These are phyloP conservation scores for Euphydryas editha DNA, from an alignment of 2,888 invertebrate genomes.

Conservation along the genomic window DNA sequence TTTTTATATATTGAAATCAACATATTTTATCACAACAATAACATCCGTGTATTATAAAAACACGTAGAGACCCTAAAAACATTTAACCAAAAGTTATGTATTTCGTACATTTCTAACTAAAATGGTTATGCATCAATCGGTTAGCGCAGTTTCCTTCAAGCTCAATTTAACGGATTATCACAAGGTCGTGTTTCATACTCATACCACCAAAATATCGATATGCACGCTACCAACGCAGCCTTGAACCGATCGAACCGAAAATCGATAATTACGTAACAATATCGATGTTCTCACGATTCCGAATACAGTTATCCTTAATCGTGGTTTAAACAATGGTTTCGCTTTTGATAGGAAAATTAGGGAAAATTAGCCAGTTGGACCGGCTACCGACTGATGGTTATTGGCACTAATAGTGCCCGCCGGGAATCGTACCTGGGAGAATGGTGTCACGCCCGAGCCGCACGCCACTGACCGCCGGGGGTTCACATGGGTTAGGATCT, in stretches of 20 bases:
- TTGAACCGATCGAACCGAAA: conserved; percentile 56
- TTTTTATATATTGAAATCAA: no score
- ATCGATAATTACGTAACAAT: conserved; percentile 70
- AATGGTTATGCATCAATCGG: conserved; percentile 33
- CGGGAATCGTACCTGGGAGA: conserved; percentile 68
- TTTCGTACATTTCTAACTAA: conserved; percentile 41
- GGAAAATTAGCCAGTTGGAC: conserved; percentile 76
- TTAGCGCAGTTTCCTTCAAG: conserved; percentile 60
- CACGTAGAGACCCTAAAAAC: neutral
- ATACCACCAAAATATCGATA: conserved; percentile 49
- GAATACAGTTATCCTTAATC: conserved; percentile 71
- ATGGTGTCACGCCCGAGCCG: conserved; percentile 72
- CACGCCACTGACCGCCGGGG: conserved; percentile 55
- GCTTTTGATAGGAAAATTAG: conserved; percentile 83
- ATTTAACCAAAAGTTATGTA: neutral
- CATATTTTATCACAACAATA: no score
- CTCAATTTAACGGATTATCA: conserved; percentile 67
- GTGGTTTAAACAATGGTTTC: conserved; percentile 67
- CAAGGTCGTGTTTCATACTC: conserved; percentile 64
- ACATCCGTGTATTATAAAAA: neutral
- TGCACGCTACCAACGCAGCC: conserved; percentile 59
- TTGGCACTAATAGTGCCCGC: conserved; percentile 78
- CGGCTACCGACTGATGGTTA: conserved; percentile 81
- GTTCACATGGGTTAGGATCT: conserved; percentile 61
- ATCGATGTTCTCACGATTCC: conserved; percentile 71